phyloP scores from a whole-genome alignment of 2,797 vertebrate genomes.

The Emydoidea blandingii region DNA sequence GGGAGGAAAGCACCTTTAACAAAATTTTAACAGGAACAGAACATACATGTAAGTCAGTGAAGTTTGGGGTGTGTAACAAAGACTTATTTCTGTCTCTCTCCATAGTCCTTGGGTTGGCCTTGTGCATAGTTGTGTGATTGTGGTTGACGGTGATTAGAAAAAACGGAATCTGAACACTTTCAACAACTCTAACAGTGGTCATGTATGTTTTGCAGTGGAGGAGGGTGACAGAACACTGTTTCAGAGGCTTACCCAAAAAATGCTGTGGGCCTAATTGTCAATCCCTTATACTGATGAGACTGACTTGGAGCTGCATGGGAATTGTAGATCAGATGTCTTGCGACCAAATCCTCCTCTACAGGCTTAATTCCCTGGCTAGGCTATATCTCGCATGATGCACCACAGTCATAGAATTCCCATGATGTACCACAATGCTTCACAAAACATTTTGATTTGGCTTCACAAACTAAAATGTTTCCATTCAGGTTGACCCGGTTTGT shows the following conservation, averaged over 20 bases:
- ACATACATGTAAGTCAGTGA: background rate
- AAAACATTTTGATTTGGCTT: background rate
- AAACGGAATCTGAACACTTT: no score
- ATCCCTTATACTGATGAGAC: background rate
- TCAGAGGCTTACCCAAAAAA: background rate
- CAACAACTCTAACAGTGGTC: no score
- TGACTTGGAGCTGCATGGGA: background rate
- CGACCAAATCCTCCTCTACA: background rate
- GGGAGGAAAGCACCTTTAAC: background rate
- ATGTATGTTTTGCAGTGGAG: no score
- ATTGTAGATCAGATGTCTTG: background rate
- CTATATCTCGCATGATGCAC: background rate
- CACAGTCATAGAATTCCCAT: background rate
- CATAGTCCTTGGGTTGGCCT: background rate
- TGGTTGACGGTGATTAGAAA: no score
- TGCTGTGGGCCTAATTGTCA: background rate
- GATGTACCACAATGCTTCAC: background rate
- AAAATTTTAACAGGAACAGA: background rate
- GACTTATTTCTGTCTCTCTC: background rate
- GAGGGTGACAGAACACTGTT: no score
- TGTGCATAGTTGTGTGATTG: no score
- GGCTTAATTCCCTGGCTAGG: background rate
- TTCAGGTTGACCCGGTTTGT: background rate
- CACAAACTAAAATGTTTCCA: background rate
- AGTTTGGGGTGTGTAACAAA: background rate